Evolutionary conservation across 2,888 invertebrate species (phyloP).

Genomic region (Agrotis puta): DNA sequence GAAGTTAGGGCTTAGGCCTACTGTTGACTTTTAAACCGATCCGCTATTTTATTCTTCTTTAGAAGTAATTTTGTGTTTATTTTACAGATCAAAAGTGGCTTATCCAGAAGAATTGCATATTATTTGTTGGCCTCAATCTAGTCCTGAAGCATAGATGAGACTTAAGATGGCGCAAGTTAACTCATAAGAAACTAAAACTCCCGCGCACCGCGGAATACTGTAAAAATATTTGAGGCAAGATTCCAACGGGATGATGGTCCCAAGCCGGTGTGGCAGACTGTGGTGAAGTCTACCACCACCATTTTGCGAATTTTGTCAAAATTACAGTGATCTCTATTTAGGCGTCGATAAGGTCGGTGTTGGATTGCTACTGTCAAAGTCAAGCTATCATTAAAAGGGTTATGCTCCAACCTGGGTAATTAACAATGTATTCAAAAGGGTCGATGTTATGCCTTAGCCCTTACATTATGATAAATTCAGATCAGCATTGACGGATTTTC

Average conservation of each 20-base stretch:
- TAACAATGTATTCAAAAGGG: neutral
- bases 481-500: conserved; percentile 40
- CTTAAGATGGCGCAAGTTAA: no score
- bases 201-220: no score
- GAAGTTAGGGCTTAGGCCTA: conserved; percentile 34
- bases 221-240: no score
- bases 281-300: no score
- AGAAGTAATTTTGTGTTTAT: neutral
- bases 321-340: neutral
- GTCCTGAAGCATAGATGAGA: no score
- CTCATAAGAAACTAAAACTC: no score
- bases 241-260: no score
- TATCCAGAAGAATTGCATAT: neutral
- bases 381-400: neutral
- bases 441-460: conserved; percentile 5
- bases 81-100: neutral
- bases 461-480: conserved; percentile 23
- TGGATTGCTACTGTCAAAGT: neutral
- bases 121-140: no score
- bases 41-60: neutral
- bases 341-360: neutral
- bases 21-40: conserved; percentile 6
- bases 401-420: neutral
- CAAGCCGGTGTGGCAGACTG: no score
- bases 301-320: neutral